Conservation (phyloP, 2,888 invertebrate genomes). For the Pogonocherus hispidulus region DNA sequence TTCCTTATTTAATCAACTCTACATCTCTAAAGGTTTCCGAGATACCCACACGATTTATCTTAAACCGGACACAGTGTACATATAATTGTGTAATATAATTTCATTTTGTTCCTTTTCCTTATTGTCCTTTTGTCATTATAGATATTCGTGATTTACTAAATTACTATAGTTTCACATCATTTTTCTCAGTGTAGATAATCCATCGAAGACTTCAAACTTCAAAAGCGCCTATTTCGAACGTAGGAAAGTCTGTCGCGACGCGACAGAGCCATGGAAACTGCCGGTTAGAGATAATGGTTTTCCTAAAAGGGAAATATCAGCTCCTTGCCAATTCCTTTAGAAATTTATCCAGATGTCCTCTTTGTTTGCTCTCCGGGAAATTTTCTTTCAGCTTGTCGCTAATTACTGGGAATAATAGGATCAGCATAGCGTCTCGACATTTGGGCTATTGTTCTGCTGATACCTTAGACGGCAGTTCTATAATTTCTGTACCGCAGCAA, state of each 20-base stretch:
- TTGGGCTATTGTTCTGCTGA: conserved; percentile 31
- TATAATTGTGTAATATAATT: too few species aligned
- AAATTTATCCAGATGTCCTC: conserved; percentile 34
- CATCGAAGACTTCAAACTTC: neutral
- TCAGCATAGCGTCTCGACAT: conserved; percentile 23
- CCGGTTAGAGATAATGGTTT: conserved; percentile 29
- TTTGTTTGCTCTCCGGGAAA: conserved; percentile 34
- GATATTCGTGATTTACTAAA: too few species aligned
- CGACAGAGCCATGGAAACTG: conserved; percentile 27
- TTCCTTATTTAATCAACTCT: too few species aligned
- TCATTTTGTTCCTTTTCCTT: too few species aligned
- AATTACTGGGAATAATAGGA: conserved; percentile 39
- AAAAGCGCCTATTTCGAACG: neutral
- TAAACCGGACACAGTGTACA: too few species aligned
- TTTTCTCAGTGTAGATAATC: too few species aligned
- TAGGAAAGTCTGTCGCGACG: conserved; percentile 4
- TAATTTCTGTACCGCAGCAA: neutral
- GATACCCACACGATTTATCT: too few species aligned
- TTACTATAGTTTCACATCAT: too few species aligned
- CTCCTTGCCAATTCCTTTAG: conserved; percentile 29
- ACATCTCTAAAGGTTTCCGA: too few species aligned
- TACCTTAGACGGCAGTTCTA: neutral
- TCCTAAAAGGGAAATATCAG: conserved; percentile 31
- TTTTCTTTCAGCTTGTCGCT: conserved; percentile 35
- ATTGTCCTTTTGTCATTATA: too few species aligned